Evolutionary conservation across 2,113 vertebrate species (phyloP), one percentile per base, ranked within the genome.

Genomic region (Nipponia nippon): DNA sequence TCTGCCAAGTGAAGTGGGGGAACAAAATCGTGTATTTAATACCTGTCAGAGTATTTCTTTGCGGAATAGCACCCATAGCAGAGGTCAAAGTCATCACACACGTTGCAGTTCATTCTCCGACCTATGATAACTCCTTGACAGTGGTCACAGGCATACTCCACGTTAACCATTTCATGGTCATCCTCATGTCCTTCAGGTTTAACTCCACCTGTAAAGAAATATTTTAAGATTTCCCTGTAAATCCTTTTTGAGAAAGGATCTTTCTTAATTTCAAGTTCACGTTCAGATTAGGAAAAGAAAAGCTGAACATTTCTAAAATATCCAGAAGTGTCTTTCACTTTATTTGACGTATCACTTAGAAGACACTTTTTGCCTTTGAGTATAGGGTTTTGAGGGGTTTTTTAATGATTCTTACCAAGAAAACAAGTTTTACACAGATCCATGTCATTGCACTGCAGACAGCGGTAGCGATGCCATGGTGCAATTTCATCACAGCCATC

Each of bases 341-440:
- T 10, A 40, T 46, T 53, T 67, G 8, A 66, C 2, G 15, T 13
- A 6, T 10, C 10, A 69, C 26, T 71, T 32, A n/a, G 32, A 53
- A 86, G 38, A 66, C 2, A 23, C 7, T 21, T 34, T 89, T 72
- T 69, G 34, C 61, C 53, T 53, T 53, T 1, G 1, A 34, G 9
- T 1, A 19, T 1, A 63, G 29, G 42, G 32, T 17, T 79, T 27
- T 30, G 59, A 67, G 46, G 5, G 10, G 17, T 49, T 40, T 9
- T 34, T 49, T 40, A 10, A 13, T 18, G 16, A 26, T 3, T 32
- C 98, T 98, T 96, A 99, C 99, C 99, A 65, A 99, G 98, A 96
- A 99, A 99, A 83, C 99, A 99, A 4, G 99, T 99, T 97, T 99
- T 99, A 94, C 99, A 99, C 13, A 99, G 98, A 85, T 99, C 99